Evolutionary conservation across 92 coral and sea anemone species (phyloP), one percentile per base, ranked within the genome.

Genomic region (Parazoanthus swiftii): DNA sequence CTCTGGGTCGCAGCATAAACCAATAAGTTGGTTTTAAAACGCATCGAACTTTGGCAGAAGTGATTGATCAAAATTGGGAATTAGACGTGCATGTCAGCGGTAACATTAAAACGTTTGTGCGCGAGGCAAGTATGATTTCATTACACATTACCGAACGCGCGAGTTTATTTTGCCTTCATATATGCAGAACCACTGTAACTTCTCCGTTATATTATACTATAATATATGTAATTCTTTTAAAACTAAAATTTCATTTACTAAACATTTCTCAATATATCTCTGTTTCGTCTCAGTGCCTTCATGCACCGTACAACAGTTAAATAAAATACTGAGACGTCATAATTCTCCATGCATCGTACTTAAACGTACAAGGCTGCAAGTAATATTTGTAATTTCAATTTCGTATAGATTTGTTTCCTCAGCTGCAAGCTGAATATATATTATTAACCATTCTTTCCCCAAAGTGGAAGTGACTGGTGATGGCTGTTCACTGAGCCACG

Each of bases 241-340:
- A 63, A 20, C 26, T 63, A 63, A 63, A 63, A 63, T 63, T 63
- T 63, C 25, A 63, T 63, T 63, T 63, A 63, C 70, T 63, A 63
- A 63, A 63, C 70, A 63, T 63, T 63, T 21, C 70, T 63, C 70
- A 63, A 63, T 63, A 63, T 63, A 63, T 75, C 23, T 75, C 23
- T 75, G 48, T 75, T 18, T 75, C 79, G 51, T 75, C 79, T 75
- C 79, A 38, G 33, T 75, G 5, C 79, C 43, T 75, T 37, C 33
- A 5, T 75, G 39, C 79, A 38, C 50, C 33, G 79, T 75, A 75
- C 50, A 75, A 75, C 79, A 75, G 51, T 75, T 39, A 16, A 75
- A 75, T 38, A 75, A 75, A 75, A 16, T 37, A 16, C 79, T 21
- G 79, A 75, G 79, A 75, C 50, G 46, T 21, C 23, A 75, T 38